Base-by-base conservation (phyloP, 2,888 invertebrate genomes). In the Subacronicta megacephala region DNA sequence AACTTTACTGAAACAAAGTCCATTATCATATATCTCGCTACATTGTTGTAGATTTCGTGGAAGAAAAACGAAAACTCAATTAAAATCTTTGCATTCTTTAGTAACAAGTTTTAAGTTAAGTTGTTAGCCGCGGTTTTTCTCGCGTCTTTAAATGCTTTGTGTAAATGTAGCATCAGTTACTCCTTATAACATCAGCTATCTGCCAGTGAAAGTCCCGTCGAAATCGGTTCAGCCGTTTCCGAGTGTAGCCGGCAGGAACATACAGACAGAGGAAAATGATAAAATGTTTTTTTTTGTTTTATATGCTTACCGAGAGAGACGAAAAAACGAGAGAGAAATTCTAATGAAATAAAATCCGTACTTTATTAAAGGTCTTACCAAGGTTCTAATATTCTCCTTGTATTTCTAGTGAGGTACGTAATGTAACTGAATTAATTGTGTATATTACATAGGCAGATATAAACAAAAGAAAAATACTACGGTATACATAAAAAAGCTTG, bases 401-500 rank as follows among this genome's bases (percentile, higher is more conserved):
- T 29, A 61, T 46, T 17, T 37, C 9, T 17, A 2, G 13, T n/a
- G n/a, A n/a, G n/a, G 3, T 9, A 16, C 10, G 2, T 20, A 41
- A 47, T n/a, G 7, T 29, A 4, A 42, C 15, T 29, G 3, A 37
- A 40, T 26, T 31, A 2, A 36, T 44, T 43, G n/a, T 16, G 15
- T 1, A 31, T 47, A 40, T 62, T 62, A 47, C 5, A 35, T 33
- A 23, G 17, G 3, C 1, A 17, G n/a, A 7, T n/a, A 17, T 16
- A 29, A 38, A 44, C n/a, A 35, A 16, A 16, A 23, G 9, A 13
- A 43, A 38, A 50, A 51, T 57, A 35, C n/a, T 7, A 18, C 13
- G 3, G 51, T 16, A 1, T 13, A 43, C 46, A 57, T 64, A 47
- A 61, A 37, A 23, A 15, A 9, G 17, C 23, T 6, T n/a, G n/a